A percentile compares a stretch with the other conserved stretches of the same genome.
phyloP scores from a whole-genome alignment of 2,888 invertebrate genomes.

The Nycteola revayana region DNA sequence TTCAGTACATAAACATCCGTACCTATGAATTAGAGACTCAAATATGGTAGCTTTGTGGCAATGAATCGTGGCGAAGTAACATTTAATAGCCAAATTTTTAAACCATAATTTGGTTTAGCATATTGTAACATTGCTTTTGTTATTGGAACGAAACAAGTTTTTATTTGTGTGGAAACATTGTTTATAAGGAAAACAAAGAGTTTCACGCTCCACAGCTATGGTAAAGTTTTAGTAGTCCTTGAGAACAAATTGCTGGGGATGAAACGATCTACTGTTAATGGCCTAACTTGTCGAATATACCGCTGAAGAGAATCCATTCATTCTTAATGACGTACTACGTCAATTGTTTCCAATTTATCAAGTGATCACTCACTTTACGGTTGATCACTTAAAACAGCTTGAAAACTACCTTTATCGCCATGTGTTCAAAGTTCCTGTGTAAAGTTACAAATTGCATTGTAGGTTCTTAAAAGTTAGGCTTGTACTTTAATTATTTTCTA shows the following conservation, averaged over 20 bases:
- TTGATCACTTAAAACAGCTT: constrained; percentile 25
- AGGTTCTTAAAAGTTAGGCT: too few relatives aligned
- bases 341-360: constrained; percentile 21
- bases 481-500: too few relatives aligned
- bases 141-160: constrained; percentile 21
- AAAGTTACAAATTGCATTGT: too few relatives aligned
- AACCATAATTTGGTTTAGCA: too few relatives aligned
- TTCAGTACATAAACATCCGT: too few relatives aligned
- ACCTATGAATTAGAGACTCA: too few relatives aligned
- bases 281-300: constrained; percentile 19
- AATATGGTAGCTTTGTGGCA: too few relatives aligned
- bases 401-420: constrained; percentile 28
- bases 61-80: too few relatives aligned
- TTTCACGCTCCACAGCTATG: constrained; percentile 14
- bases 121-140: constrained; percentile 12
- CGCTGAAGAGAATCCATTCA: constrained; percentile 18
- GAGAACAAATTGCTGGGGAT: constrained; percentile 27
- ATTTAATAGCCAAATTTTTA: too few relatives aligned
- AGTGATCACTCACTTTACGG: constrained; percentile 22
- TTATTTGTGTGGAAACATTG: constrained; percentile 5
- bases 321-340: constrained; percentile 17
- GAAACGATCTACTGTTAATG: constrained; percentile 24
- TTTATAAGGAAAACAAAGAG: constrained; percentile 20
- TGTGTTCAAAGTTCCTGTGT: constrained; percentile 21
- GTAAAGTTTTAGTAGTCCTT: constrained; percentile 29